Percentiles rank a stretch among this genome's conserved stretches.
These are phyloP conservation scores for Chionoecetes opilio DNA, from an alignment of 1,140 invertebrate genomes.

Conservation along the genomic window DNA sequence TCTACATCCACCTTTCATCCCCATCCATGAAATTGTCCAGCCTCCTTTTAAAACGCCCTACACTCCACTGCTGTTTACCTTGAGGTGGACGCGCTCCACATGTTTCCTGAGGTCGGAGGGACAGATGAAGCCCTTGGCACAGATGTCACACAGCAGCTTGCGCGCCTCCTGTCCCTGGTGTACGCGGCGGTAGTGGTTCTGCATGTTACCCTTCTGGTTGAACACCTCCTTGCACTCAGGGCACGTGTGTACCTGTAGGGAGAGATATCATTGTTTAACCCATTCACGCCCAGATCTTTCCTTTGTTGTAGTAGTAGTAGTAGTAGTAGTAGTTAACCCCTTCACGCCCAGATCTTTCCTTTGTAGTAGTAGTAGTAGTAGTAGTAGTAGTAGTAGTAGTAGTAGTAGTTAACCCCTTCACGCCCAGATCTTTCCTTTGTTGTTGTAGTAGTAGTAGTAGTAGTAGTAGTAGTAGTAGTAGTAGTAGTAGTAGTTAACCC, in stretches of 20 bases:
- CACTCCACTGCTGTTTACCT: conserved; percentile 69
- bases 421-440: no score
- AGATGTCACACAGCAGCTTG: conserved; percentile 75
- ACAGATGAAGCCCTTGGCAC: conserved; percentile 75
- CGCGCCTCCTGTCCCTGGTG: conserved; percentile 75
- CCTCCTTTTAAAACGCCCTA: no score
- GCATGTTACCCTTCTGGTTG: conserved; percentile 78
- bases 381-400: no score
- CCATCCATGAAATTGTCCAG: no score
- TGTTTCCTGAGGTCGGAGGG: conserved; percentile 75
- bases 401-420: no score
- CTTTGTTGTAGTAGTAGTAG: no score
- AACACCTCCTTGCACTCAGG: conserved; percentile 73
- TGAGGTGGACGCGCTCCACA: conserved; percentile 75
- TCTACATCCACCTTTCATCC: no score
- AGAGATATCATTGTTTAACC: background rate
- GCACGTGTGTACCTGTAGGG: conserved; percentile 56
- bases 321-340: no score
- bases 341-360: no score
- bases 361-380: no score
- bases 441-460: background rate
- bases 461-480: background rate
- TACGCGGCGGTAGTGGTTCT: conserved; percentile 73
- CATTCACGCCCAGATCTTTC: no score
- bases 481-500: no score